Base-by-base conservation (phyloP, 2,888 invertebrate genomes). In the Parnassius smintheus region DNA sequence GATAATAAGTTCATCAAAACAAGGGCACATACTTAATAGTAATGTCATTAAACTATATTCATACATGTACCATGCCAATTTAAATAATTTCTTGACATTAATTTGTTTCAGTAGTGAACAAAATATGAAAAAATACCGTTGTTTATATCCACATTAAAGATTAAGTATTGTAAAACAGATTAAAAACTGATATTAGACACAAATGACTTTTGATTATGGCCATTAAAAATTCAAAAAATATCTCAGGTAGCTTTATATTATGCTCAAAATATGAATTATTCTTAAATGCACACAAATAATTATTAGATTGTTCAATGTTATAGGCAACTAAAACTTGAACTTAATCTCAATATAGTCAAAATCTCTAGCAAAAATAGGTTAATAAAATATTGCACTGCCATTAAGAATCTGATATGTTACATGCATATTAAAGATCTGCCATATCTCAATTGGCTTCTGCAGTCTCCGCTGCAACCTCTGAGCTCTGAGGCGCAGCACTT, bases 401-500 rank as follows among this genome's bases (percentile, higher is more conserved):
- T 50, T 46, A 56, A 61, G 65, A 61, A 56, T 60, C 57, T 44
- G 46, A 65, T 61, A 56, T 56, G 46, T 57, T 72, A 77, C 62
- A 71, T 75, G 74, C 89, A 90, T 66, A 79, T 74, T 68, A 89
- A 76, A 71, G 80, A 73, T 56, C 72, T 74, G 63, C 68, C 73
- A 65, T 74, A 76, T 71, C 67, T 75, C 52, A 85, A 71, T 72
- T 82, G 80, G 72, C 77, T 77, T 73, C 83, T 86, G 86, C 90
- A 87, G 84, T 85, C 82, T 18, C 74, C 71, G 85, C 90, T 82
- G 86, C 91, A 89, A 69, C 88, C 85, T 83, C 88, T 82, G 78
- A 80, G 68, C 67, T 73, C 77, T 58, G 86, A 88, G 87, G 86
- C 76, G 90, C 91, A 91, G 88, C 89, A 86, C 55, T 81, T 75